These are phyloP conservation scores for Chitala chitala DNA, from an alignment of 2,113 vertebrate genomes.

Conservation along the genomic window DNA sequence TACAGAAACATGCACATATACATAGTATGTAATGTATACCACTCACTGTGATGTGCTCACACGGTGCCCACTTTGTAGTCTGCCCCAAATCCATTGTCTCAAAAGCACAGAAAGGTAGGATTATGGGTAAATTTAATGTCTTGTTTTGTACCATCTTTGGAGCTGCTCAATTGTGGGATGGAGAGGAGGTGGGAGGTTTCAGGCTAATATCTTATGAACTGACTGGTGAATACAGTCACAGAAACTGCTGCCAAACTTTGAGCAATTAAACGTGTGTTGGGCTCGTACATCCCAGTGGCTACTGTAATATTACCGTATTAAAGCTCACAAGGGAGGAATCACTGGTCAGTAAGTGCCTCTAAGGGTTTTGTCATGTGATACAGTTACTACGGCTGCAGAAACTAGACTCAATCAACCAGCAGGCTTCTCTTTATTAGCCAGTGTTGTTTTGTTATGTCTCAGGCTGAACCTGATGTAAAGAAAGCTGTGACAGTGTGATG, in stretches of 20 bases:
- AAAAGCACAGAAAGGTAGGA: background rate
- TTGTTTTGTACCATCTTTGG: background rate
- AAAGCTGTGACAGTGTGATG: background rate
- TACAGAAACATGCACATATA: background rate
- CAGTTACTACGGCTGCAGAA: slow-evolving; percentile 24
- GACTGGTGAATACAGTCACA: slow-evolving; percentile 8
- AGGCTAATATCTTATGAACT: slow-evolving; percentile 23
- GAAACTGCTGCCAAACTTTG: slow-evolving; percentile 29
- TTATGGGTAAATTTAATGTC: background rate
- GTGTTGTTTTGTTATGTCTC: slow-evolving; percentile 8
- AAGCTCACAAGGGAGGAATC: slow-evolving; percentile 29
- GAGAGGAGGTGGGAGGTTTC: too few relatives aligned
- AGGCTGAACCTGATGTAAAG: background rate
- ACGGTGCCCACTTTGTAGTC: background rate
- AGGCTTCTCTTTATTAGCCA: slow-evolving; percentile 32
- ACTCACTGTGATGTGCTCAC: background rate
- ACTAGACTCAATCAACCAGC: slow-evolving; percentile 26
- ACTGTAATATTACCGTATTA: slow-evolving; percentile 36
- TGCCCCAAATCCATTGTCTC: background rate
- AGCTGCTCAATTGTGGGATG: too few relatives aligned
- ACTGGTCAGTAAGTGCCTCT: slow-evolving; percentile 30
- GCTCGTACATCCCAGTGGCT: slow-evolving; percentile 24
- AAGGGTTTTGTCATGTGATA: slow-evolving; percentile 32
- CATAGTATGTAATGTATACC: background rate
- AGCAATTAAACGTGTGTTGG: slow-evolving; percentile 37